These are phyloP conservation scores for Vidua macroura DNA, from an alignment of 2,113 vertebrate genomes.

Conservation along the genomic window DNA sequence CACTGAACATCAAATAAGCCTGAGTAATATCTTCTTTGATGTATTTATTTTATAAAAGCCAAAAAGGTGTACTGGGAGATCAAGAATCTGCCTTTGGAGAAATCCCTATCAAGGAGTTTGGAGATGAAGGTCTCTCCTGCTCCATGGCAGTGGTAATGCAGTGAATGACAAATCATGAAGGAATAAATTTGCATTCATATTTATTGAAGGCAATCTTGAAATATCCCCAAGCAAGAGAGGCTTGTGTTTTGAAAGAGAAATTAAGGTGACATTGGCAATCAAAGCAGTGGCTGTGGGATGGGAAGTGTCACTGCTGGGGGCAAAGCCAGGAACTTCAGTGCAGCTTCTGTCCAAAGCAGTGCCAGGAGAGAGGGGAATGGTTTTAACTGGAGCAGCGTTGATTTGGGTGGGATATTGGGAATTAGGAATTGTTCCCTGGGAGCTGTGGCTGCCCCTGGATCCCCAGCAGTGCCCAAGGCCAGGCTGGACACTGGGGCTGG, in stretches of 20 bases:
- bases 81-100: not conserved
- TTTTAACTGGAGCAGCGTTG: not conserved
- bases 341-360: not conserved
- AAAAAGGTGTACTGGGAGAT: not conserved
- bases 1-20: not conserved
- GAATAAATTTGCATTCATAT: constrained; percentile 53
- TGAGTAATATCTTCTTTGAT: not conserved
- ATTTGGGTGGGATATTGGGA: not conserved
- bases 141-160: not conserved
- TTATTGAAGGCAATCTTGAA: constrained; percentile 36
- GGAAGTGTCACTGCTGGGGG: not conserved
- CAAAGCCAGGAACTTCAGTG: fast-evolving
- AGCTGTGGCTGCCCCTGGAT: not conserved
- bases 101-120: not conserved
- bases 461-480: not conserved
- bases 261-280: constrained; percentile 55
- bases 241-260: not conserved
- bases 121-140: not conserved
- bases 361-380: not conserved
- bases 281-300: not conserved
- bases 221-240: not conserved
- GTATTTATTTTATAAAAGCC: not conserved
- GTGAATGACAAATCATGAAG: constrained; percentile 9
- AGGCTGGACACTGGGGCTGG: not conserved
- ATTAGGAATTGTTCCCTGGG: too few relatives aligned